Evolutionary conservation across 2,888 invertebrate genomes (phyloP).

Genomic region (Erynnis tages): DNA sequence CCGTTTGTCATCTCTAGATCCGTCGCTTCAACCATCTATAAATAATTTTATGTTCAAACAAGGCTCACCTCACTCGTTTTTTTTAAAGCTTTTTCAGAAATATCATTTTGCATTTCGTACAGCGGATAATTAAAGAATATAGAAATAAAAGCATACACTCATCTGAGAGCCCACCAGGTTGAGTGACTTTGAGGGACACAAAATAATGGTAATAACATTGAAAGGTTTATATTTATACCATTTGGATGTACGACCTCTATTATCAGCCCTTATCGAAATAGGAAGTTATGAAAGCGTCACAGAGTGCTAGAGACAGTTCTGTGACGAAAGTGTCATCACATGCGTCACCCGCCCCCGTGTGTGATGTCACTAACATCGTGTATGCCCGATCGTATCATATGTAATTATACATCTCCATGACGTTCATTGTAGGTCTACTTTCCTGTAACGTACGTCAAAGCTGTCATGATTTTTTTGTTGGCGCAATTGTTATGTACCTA

Average conservation of each 20-base stretch:
- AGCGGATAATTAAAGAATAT: no score
- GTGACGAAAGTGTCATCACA: slow-evolving; percentile 45
- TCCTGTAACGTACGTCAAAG: slow-evolving; percentile 2
- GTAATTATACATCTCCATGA: slow-evolving; percentile 14
- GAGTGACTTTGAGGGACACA: slow-evolving; percentile 44
- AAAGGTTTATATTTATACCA: slow-evolving; percentile 47
- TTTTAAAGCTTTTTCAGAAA: no score
- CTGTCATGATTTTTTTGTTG: not conserved
- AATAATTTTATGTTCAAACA: not conserved
- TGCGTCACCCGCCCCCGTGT: slow-evolving; percentile 58
- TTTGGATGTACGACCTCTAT: slow-evolving; percentile 42
- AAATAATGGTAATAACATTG: slow-evolving; percentile 47
- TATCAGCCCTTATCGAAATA: slow-evolving; percentile 60
- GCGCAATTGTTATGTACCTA: not conserved
- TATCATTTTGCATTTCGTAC: no score
- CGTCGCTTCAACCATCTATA: not conserved
- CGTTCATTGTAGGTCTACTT: slow-evolving; percentile 7
- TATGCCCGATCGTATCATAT: slow-evolving; percentile 24
- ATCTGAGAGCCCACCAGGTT: slow-evolving; percentile 30
- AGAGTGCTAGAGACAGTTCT: slow-evolving; percentile 39
- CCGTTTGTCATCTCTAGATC: slow-evolving; percentile 20
- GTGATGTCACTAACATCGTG: slow-evolving; percentile 30
- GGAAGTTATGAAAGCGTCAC: slow-evolving; percentile 52
- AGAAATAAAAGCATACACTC: slow-evolving; percentile 25
- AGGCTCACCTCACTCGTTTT: no score